phyloP scores from a whole-genome alignment of 2,797 vertebrate genomes.

The Phyllotis vaccarum region DNA sequence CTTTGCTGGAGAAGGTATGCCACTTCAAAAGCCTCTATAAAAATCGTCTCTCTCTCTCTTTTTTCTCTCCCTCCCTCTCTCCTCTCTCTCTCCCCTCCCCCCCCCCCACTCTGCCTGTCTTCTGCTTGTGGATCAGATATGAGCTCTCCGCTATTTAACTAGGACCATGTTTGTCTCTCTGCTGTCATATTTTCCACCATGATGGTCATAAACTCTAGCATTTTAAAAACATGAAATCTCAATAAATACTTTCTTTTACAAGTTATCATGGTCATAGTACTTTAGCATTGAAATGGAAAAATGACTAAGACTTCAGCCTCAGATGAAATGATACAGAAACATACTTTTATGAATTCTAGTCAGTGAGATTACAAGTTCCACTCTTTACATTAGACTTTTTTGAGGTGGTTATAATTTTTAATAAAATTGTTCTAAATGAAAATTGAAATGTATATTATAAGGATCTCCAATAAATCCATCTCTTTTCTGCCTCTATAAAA shows the following conservation, averaged over 20 bases:
- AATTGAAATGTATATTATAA: background rate
- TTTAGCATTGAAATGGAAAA: background rate
- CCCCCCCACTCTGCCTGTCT: background rate
- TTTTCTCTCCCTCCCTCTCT: background rate
- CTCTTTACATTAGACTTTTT: too few species aligned
- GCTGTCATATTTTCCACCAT: background rate
- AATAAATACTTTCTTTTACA: background rate
- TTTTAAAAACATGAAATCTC: background rate
- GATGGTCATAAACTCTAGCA: background rate
- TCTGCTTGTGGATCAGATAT: background rate
- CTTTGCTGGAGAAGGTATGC: background rate
- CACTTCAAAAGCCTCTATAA: background rate
- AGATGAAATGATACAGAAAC: background rate
- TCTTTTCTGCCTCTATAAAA: background rate
- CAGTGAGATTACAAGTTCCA: background rate
- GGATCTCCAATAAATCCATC: background rate
- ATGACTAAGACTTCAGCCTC: background rate
- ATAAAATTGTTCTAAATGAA: background rate
- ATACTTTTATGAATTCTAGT: background rate
- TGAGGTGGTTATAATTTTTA: background rate
- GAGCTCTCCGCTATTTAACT: too few species aligned
- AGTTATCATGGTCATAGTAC: background rate
- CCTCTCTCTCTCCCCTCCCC: background rate
- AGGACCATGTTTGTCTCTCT: background rate
- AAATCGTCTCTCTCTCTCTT: background rate